Evolutionary conservation across 2,797 vertebrate species (phyloP).

Genomic region (Allobates femoralis): DNA sequence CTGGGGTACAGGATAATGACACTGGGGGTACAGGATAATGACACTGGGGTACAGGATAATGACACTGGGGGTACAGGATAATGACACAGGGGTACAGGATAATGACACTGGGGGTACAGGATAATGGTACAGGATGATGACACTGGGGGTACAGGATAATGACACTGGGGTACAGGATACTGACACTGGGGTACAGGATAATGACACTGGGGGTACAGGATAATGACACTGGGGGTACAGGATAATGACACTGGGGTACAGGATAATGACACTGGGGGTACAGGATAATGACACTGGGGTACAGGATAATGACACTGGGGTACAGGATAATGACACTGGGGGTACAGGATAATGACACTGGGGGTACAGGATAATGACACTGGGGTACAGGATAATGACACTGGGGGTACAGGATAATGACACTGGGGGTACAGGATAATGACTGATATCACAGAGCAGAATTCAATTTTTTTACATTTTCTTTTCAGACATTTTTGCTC

Average conservation of each 20-base stretch:
- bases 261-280: not conserved
- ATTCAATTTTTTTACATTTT: not conserved
- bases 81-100: not conserved
- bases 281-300: not conserved
- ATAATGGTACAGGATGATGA: not conserved
- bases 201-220: not conserved
- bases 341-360: not conserved
- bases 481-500: not conserved
- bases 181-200: not conserved
- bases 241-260: not conserved
- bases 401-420: not conserved
- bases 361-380: not conserved
- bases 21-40: not conserved
- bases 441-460: not conserved
- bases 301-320: not conserved
- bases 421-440: not conserved
- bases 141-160: not conserved
- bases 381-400: not conserved
- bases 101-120: not conserved
- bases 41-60: not conserved
- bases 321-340: not conserved
- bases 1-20: not conserved
- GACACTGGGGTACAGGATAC: not conserved
- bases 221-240: not conserved
- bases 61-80: conserved; percentile 1